Evolutionary conservation across 1,140 invertebrate species (phyloP), one percentile per base, ranked within the genome.

Genomic region (Cydia pomonella): DNA sequence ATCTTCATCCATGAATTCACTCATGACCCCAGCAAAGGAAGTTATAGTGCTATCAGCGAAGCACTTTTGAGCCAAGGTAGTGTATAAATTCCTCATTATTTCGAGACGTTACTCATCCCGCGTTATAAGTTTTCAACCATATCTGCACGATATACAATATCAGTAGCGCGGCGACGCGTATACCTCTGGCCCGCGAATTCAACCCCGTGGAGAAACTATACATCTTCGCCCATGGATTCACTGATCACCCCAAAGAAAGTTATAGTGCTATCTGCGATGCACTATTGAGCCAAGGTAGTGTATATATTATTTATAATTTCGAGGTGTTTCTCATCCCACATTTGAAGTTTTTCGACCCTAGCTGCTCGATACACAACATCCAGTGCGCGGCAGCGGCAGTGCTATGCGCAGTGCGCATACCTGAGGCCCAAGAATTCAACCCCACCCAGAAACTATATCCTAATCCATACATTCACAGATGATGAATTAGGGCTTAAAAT

Each of bases 191-290:
- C 3, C 64, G 75, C 2, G 73, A 73, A 6, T 85, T 77, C 79
- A 79, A 87, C n/a, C 73, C 73, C 18, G 66, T 73, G 0, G 69
- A 83, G 50, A 81, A 80, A 13, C 76, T 92, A 13, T 79, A 86
- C n/a, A 86, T 93, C 50, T 93, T 87, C 84, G 53, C 90, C 0
- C 93, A 93, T 80, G 93, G 93, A 21, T 93, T 92, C 88, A 92
- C 86, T 0, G 90, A 91, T 63, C 85, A 91, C 79, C 91, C 91
- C 92, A 0, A 77, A 72, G 13, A 83, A 85, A 83, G 84, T 75
- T 92, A 87, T 63, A 62, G 63, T 1, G 82, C 80, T 25, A 84
- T 93, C 76, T 86, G 84, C 77, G 63, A 81, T 0, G 86, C 90
- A 0, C 88, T 88, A 69, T 71, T 88, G 0, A 74, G 73, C 4